Evolutionary conservation across 1,140 invertebrate genomes (phyloP).

Genomic region (Liolophura sinensis): DNA sequence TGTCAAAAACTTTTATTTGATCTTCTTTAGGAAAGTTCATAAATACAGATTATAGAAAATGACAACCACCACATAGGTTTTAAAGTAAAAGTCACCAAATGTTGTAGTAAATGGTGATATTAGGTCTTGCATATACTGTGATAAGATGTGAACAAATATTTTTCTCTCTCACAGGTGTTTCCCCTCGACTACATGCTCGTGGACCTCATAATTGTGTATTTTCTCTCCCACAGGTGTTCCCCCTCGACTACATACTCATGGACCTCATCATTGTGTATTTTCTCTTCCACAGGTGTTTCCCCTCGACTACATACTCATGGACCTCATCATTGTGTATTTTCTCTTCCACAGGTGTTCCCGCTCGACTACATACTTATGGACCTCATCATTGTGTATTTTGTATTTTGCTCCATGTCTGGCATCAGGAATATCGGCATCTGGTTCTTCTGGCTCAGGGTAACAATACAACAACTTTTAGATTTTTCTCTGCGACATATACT

Average conservation of each 20-base stretch:
- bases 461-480: neutral
- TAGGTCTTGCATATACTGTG: no score
- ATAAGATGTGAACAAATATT: no score
- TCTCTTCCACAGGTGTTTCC: slow-evolving; percentile 25
- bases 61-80: no score
- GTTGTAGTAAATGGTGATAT: no score
- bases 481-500: neutral
- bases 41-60: no score
- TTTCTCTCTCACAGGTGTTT: slow-evolving; percentile 38
- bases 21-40: no score
- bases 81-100: no score
- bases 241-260: slow-evolving; percentile 52
- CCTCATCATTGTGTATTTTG: slow-evolving; percentile 53
- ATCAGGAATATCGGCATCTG: slow-evolving; percentile 59
- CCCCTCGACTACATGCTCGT: slow-evolving; percentile 53
- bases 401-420: slow-evolving; percentile 61
- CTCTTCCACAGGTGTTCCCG: slow-evolving; percentile 55
- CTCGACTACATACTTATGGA: slow-evolving; percentile 60
- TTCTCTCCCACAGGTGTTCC: slow-evolving; percentile 41
- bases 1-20: no score
- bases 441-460: slow-evolving; percentile 59
- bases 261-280: slow-evolving; percentile 36
- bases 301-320: no score
- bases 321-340: slow-evolving; percentile 1
- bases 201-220: slow-evolving; percentile 24